Base-by-base conservation (phyloP, 2,113 vertebrate genomes). In the Onychorhynchus coronatus region DNA sequence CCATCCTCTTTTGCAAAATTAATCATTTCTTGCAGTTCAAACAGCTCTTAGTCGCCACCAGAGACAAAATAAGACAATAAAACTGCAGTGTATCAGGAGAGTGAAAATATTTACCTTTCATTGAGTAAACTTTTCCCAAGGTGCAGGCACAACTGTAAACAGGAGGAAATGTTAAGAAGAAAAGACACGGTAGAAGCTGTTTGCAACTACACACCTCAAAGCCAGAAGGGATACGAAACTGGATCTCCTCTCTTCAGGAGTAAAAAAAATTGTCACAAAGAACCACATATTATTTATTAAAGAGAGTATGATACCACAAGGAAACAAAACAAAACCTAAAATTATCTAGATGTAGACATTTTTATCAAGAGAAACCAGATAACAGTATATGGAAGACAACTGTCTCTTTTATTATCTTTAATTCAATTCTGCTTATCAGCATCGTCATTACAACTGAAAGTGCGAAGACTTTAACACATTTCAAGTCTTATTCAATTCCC, bases 211-310 rank as follows among this genome's bases (percentile, higher is more conserved):
- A 82, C 44, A 82, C 68, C 89, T 89, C 58, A 81, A 61, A 87
- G 86, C 49, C 73, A 92, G 81, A 81, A 81, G 23, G 53, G 49
- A 79, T n/a, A 70, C 0, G 66, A 96, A 96, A 96, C 58, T 28
- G 37, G 73, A 96, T 94, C 92, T 75, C 71, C 27, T 55, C 75
- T 59, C 49, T 89, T 76, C 73, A 82, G 41, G 66, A 87, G 62
- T 41, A 75, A 94, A 79, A 61, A 91, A 95, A 95, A 85, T 61
- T 79, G 66, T 68, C 94, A 95, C 85, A 93, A 93, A 95, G 92
- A 89, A 75, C 23, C 53, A 92, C 91, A 82, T 82, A 95, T 96
- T 91, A 96, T 94, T 97, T 91, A 96, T 94, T 94, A 89, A 92
- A 93, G 71, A 73, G 74, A 46, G 30, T 59, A 88, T 35, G 85